Conservation (phyloP, 2,888 invertebrate genomes). For the Cotesia congregata region DNA sequence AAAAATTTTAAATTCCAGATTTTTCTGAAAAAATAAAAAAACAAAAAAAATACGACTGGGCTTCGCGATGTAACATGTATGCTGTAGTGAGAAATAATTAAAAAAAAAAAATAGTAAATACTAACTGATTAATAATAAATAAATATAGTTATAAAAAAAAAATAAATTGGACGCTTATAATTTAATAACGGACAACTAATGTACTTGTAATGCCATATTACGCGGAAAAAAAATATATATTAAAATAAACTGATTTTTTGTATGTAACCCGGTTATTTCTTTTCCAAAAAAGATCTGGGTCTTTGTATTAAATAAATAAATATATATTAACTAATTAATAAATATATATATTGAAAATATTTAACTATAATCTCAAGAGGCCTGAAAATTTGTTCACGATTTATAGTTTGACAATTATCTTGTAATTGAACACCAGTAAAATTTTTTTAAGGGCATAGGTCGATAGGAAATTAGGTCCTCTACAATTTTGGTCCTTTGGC, state of each 20-base stretch:
- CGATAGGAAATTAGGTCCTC: background rate
- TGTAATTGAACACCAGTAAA: no score
- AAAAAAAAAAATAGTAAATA: slow-evolving; percentile 29
- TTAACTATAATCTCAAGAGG: background rate
- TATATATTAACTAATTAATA: slow-evolving; percentile 23
- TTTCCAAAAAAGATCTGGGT: background rate
- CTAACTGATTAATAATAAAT: slow-evolving; percentile 17
- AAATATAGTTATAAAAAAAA: slow-evolving; percentile 44
- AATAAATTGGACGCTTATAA: slow-evolving; percentile 63
- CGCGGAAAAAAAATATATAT: slow-evolving; percentile 24
- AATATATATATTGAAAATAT: slow-evolving; percentile 18
- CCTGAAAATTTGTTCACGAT: slow-evolving; percentile 7
- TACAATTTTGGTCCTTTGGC: background rate
- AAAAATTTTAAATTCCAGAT: background rate
- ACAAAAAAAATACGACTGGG: slow-evolving; percentile 21
- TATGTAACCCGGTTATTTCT: background rate
- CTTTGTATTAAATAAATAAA: background rate
- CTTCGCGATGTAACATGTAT: slow-evolving; percentile 6
- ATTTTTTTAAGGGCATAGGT: no score
- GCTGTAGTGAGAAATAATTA: background rate
- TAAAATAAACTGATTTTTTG: slow-evolving; percentile 7
- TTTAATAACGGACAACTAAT: slow-evolving; percentile 65
- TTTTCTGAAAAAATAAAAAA: background rate
- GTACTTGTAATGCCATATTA: slow-evolving; percentile 57
- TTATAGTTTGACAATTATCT: background rate